Evolutionary conservation across 1,140 invertebrate species (phyloP), one percentile per base, ranked within the genome.

Genomic region (Arctopsyche grandis): DNA sequence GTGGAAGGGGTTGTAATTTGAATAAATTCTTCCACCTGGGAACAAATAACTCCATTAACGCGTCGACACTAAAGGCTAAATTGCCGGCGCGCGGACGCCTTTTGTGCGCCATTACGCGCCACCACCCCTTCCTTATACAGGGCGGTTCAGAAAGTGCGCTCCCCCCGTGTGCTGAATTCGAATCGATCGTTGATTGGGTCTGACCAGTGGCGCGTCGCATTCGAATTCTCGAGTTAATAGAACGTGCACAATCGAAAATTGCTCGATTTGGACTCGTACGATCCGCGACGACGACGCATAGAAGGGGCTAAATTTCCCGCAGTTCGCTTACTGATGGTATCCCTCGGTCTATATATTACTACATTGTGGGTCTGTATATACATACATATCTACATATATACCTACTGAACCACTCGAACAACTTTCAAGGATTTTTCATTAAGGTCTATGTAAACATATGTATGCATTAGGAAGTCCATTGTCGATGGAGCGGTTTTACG

Each of bases 21-120:
- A 71, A 71, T 71, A 71, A 71, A 71, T 71, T 66, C 63, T 66
- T 71, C 44, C 46, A 71, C 44, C 38, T 71, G 69, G 16, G 69
- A 71, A 71, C 69, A 71, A 71, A 71, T 71, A 71, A 71, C 38
- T 71, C 69, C 69, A 71, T 71, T 46, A 71, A 22, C 44, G 69
- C 66, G 24, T 44, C 26, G 14, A 21, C 66, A 69, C 38, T 29
- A 71, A 71, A 38, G 24, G 38, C 44, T 38, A 16, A 66, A 22
- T 19, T 66, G 63, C 21, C 63, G 63, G 63, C 63, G 63, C 63
- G 63, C 21, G 22, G 22, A 24, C 19, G 63, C 22, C 63, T 66
- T 66, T 24, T 66, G 22, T 66, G 22, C 63, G 63, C 63, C 63
- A 66, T 66, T 52, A 52, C 48, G 3, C n/a, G n/a, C n/a, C n/a